phyloP scores from a whole-genome alignment of 37 sponge, comb jelly and placozoan genomes.

The Halichondria panicea region DNA sequence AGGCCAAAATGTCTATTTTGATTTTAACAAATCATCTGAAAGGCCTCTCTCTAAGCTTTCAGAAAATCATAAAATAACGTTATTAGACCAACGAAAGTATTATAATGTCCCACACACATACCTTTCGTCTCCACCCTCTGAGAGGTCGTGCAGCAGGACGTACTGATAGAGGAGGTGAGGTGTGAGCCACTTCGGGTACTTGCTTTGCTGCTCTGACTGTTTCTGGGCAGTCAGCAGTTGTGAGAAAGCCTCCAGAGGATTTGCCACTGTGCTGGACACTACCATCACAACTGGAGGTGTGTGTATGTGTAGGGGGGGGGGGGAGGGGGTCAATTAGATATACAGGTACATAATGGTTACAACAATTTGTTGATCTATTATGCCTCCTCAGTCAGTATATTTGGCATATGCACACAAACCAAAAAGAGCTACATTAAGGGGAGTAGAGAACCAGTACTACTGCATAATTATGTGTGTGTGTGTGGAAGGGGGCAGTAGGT shows the following conservation, averaged over 20 bases:
- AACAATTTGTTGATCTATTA: not conserved
- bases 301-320: constrained; percentile 7
- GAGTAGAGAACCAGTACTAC: too few species aligned
- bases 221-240: constrained; percentile 57
- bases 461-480: too few species aligned
- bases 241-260: constrained; percentile 66
- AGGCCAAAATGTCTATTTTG: too few species aligned
- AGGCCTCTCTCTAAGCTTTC: not conserved
- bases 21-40: too few species aligned
- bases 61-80: not conserved
- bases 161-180: constrained; percentile 66
- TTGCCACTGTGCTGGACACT: constrained; percentile 57
- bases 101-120: constrained; percentile 6
- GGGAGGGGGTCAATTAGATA: constrained; percentile 6
- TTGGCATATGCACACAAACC: too few species aligned
- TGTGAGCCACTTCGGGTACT: constrained; percentile 72
- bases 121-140: constrained; percentile 21
- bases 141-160: constrained; percentile 72
- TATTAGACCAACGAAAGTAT: not conserved
- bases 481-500: too few species aligned
- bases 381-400: too few species aligned
- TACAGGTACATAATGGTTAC: constrained; percentile 2
- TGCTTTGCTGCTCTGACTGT: constrained; percentile 36
- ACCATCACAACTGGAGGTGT: constrained; percentile 63
- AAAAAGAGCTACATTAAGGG: too few species aligned